Conservation (phyloP, 2,113 vertebrate genomes). For the Pterocles gutturalis region DNA sequence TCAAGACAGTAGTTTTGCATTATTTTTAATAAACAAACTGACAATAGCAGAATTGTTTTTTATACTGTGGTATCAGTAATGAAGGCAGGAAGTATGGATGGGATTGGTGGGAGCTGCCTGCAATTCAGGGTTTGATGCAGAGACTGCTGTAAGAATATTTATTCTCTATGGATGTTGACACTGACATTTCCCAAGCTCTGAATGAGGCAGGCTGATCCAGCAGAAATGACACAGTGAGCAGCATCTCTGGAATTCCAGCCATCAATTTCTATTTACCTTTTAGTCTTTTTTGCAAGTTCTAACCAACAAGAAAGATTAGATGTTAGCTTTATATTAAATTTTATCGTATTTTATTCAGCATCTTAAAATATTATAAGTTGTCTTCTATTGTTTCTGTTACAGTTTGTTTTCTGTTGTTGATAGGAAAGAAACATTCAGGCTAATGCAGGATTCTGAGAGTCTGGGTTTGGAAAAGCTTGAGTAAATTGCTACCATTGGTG, state of each 20-base stretch:
- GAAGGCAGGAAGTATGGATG: not conserved
- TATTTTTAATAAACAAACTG: not conserved
- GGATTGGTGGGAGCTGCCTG: not conserved
- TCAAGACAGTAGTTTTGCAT: not conserved
- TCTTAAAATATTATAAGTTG: not conserved
- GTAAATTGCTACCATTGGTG: not conserved
- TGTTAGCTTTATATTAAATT: not conserved
- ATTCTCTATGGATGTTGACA: not conserved
- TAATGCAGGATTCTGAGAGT: not conserved
- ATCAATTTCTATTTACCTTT: not conserved
- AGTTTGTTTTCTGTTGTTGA: not conserved
- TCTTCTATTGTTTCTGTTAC: not conserved
- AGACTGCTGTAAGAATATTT: not conserved
- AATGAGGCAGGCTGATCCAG: conserved; percentile 11
- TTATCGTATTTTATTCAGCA: not conserved
- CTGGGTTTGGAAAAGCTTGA: not conserved
- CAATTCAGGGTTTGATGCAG: not conserved
- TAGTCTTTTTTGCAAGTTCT: not conserved
- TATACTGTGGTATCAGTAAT: not conserved
- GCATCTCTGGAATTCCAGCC: not conserved
- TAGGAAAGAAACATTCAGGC: not conserved
- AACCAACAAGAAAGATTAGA: not conserved
- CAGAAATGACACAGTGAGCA: not conserved
- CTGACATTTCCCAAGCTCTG: not conserved
- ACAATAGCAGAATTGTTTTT: not conserved